Evolutionary conservation across 2,797 vertebrate species (phyloP), one percentile per base, ranked within the genome.

Genomic region (Syncerus caffer): DNA sequence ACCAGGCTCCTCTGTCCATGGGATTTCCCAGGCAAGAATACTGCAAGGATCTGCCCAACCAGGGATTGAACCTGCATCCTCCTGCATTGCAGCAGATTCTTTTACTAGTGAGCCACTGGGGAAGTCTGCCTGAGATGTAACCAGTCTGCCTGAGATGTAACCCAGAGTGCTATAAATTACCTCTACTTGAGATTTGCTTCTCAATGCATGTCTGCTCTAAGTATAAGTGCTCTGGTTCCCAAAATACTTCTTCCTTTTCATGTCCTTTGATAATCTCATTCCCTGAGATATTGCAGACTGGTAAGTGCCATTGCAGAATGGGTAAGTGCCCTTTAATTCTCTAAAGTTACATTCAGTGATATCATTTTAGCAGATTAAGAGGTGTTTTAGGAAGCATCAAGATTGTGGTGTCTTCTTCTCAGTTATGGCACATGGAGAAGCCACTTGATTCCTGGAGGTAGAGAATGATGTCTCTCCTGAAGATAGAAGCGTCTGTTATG

Each of bases 211-310:
- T 82, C 38, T 89, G 51, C 62, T 83, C 85, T 92, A 90, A 97
- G 93, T 96, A 25, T 76, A 93, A 88, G 55, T 45, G 42, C 16
- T 82, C 42, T 34, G 38, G 50, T 27, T 90, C 93, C 62, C 53
- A 25, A 91, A 96, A 92, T 94, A 79, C 10, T 86, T 95, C 25
- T 78, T 45, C 19, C 31, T 88, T 94, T 45, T 88, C 45, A 79
- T 14, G 34, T 27, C 15, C 29, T 84, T 64, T 7, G 14, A 57
- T 57, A 82, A 78, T 89, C 55, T 89, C 51, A 78, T 83, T 74
- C 67, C 82, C 78, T 85, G 51, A 60, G 50, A 92, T 31, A 57
- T 58, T 78, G 82, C 64, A 71, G 82, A 78, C 60, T 92, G 47
- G 5, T 25, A n/a, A n/a, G n/a, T n/a, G n/a, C n/a, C n/a, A n/a